Conservation (phyloP, 2,113 vertebrate genomes). For the Strix aluco region DNA sequence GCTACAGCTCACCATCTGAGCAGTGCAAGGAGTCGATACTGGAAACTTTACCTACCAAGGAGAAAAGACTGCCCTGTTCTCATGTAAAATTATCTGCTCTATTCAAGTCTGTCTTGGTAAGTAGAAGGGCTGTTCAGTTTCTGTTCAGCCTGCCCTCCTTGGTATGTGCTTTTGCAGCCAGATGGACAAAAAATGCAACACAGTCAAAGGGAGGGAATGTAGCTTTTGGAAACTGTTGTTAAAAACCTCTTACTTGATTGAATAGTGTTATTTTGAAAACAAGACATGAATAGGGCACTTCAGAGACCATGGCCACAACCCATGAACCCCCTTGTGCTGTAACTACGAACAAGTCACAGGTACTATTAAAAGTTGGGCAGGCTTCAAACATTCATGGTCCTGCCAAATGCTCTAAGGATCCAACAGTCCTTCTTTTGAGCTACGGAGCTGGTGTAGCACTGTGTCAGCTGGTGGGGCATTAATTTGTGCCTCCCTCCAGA, state of each 20-base stretch:
- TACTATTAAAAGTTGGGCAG: not conserved
- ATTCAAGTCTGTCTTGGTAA: not conserved
- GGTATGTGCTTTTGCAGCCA: slow-evolving; percentile 40
- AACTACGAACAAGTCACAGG: not conserved
- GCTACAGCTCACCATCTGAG: not conserved
- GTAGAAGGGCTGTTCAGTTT: not conserved
- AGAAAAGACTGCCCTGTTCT: not conserved
- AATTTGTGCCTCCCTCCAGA: not conserved
- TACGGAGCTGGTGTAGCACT: not conserved
- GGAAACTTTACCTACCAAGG: not conserved
- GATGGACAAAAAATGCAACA: not conserved
- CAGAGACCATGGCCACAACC: not conserved
- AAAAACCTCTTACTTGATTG: not conserved
- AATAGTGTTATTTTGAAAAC: not conserved
- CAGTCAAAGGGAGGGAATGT: not conserved
- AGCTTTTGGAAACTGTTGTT: slow-evolving; percentile 15
- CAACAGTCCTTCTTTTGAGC: not conserved
- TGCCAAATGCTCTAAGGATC: not conserved
- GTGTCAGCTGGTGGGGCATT: not conserved
- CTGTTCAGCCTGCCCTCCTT: not conserved
- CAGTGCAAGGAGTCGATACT: not conserved
- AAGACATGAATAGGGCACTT: not conserved
- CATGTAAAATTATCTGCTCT: not conserved
- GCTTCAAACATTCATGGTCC: not conserved
- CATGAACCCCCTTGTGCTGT: not conserved